These are phyloP conservation scores for Sceloporus undulatus DNA, from an alignment of 2,113 vertebrate genomes.

Conservation along the genomic window DNA sequence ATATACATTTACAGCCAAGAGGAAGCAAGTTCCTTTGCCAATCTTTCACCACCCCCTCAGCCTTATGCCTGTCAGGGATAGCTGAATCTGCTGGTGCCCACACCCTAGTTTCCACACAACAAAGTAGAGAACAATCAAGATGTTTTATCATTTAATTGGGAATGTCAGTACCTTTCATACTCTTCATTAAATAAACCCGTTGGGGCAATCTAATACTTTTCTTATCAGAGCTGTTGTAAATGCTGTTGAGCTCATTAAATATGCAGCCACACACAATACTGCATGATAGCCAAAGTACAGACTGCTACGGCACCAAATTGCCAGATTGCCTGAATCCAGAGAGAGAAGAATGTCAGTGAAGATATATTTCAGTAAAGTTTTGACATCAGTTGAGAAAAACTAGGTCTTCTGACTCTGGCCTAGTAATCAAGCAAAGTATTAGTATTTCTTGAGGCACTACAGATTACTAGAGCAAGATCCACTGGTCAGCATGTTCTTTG, in stretches of 20 bases:
- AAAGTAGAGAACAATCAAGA: slow-evolving; percentile 6
- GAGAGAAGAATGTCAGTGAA: background rate
- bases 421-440: background rate
- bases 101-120: slow-evolving; percentile 5
- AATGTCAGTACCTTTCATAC: background rate
- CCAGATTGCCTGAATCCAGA: background rate
- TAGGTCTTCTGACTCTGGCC: background rate
- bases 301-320: background rate
- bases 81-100: slow-evolving; percentile 4
- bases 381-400: background rate
- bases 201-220: slow-evolving; percentile 1
- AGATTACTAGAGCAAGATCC: background rate
- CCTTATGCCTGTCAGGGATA: slow-evolving; percentile 22
- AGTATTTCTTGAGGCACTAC: too few relatives aligned
- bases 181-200: background rate
- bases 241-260: background rate
- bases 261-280: background rate
- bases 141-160: slow-evolving; percentile 20
- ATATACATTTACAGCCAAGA: slow-evolving; percentile 37
- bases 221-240: background rate
- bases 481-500: background rate
- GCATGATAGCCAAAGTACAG: background rate
- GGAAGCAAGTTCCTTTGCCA: slow-evolving; percentile 36
- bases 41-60: slow-evolving; percentile 20
- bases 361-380: background rate